Conservation (phyloP, 2,113 vertebrate species). For the Turdus rufiventris region DNA sequence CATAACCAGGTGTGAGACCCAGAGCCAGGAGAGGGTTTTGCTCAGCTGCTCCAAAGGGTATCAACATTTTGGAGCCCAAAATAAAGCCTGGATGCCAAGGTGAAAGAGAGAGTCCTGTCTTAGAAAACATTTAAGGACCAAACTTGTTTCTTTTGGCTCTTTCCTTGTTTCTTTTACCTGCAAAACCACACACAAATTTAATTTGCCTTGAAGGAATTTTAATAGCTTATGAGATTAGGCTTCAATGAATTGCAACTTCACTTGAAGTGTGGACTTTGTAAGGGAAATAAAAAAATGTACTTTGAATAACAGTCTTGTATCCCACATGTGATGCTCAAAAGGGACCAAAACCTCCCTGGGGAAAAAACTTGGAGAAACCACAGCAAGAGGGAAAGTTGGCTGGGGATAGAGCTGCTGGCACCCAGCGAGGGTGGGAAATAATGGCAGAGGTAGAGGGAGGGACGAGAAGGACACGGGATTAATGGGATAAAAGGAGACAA, state of each 20-base stretch:
- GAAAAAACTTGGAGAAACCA: neutral
- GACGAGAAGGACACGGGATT: neutral
- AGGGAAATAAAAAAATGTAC: neutral
- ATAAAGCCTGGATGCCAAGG: neutral
- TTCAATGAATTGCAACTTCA: neutral
- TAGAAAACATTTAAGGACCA: neutral
- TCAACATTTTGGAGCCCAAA: neutral
- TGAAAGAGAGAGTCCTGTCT: neutral
- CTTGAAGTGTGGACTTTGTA: neutral
- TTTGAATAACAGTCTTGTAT: neutral
- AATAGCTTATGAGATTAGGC: neutral
- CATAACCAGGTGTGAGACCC: neutral
- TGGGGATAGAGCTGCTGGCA: neutral
- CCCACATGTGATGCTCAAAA: neutral
- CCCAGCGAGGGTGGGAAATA: neutral
- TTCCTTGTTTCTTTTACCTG: neutral
- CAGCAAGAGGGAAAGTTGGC: neutral
- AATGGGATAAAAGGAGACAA: neutral
- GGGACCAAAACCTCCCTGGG: neutral
- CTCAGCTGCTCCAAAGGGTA: fast-evolving
- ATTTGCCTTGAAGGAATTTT: neutral
- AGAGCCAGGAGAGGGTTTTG: neutral
- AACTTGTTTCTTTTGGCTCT: neutral
- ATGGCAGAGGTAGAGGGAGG: neutral
- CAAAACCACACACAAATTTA: neutral